phyloP scores from a whole-genome alignment of 2,888 invertebrate genomes.

The Leucophora obtusa region DNA sequence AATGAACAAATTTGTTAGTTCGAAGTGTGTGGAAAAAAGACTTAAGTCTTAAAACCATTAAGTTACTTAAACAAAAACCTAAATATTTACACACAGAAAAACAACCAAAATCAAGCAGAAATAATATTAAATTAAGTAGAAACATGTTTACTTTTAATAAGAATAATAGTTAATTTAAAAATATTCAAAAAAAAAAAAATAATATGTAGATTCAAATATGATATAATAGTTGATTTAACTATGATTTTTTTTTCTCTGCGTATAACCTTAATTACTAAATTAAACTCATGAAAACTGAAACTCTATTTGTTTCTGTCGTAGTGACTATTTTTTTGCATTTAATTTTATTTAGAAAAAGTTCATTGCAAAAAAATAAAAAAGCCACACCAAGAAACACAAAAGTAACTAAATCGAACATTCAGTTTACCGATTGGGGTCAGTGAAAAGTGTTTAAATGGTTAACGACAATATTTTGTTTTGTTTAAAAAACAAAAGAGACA shows the following conservation, averaged over 20 bases:
- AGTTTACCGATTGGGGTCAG: slow-evolving; percentile 74
- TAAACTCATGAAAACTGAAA: slow-evolving; percentile 19
- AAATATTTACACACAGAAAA: not conserved
- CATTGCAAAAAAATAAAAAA: slow-evolving; percentile 63
- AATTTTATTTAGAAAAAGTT: slow-evolving; percentile 53
- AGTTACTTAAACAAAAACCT: not conserved
- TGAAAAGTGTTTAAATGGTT: slow-evolving; percentile 76
- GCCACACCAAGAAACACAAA: slow-evolving; percentile 36
- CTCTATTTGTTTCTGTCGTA: slow-evolving; percentile 35
- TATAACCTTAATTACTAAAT: not conserved
- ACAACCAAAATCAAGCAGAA: too few relatives aligned
- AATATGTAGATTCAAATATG: too few relatives aligned
- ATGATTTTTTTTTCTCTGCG: too few relatives aligned
- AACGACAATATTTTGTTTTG: slow-evolving; percentile 67
- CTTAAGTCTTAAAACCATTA: not conserved
- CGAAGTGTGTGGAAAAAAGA: not conserved
- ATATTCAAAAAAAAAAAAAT: too few relatives aligned
- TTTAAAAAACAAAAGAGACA: slow-evolving; percentile 34
- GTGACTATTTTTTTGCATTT: slow-evolving; percentile 37
- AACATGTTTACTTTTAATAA: too few relatives aligned
- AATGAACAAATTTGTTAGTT: not conserved
- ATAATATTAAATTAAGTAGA: too few relatives aligned
- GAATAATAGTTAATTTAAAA: too few relatives aligned
- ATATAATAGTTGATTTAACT: too few relatives aligned
- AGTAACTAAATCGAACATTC: slow-evolving; percentile 49